phyloP scores from a whole-genome alignment of 2,888 invertebrate species.

The Cosmia trapezina region DNA sequence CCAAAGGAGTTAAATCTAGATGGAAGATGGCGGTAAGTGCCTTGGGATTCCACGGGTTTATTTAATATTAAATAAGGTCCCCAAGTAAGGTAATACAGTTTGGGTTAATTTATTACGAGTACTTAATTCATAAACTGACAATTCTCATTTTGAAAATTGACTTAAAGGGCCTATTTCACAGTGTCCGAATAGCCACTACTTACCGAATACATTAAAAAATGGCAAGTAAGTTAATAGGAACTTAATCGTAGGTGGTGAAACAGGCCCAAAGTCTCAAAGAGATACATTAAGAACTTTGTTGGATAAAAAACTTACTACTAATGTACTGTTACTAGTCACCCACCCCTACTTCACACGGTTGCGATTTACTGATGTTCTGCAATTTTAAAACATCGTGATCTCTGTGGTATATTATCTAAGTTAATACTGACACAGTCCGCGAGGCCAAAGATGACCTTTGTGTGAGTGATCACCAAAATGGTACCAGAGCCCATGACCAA shows the following conservation, averaged over 20 bases:
- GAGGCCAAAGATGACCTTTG: too few species aligned
- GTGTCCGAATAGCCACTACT: too few species aligned
- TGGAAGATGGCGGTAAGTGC: too few species aligned
- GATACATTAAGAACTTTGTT: background rate
- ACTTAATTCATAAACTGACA: background rate
- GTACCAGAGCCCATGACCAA: too few species aligned
- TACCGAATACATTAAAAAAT: too few species aligned
- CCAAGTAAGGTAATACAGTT: background rate
- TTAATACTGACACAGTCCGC: too few species aligned
- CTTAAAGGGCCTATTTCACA: too few species aligned
- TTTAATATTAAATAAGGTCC: background rate
- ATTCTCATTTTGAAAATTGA: background rate
- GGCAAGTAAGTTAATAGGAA: too few species aligned
- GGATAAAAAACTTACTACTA: background rate
- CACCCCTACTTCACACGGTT: background rate
- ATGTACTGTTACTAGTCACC: background rate
- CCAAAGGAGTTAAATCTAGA: background rate
- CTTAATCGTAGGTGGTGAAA: too few species aligned
- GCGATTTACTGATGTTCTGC: background rate
- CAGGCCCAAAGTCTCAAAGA: background rate
- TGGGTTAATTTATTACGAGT: background rate
- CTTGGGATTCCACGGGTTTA: background rate
- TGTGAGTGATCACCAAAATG: too few species aligned
- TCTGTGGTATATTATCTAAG: background rate
- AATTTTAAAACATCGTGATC: background rate